Evolutionary conservation across 2,888 invertebrate species (phyloP).

Genomic region (Dione vanillae): DNA sequence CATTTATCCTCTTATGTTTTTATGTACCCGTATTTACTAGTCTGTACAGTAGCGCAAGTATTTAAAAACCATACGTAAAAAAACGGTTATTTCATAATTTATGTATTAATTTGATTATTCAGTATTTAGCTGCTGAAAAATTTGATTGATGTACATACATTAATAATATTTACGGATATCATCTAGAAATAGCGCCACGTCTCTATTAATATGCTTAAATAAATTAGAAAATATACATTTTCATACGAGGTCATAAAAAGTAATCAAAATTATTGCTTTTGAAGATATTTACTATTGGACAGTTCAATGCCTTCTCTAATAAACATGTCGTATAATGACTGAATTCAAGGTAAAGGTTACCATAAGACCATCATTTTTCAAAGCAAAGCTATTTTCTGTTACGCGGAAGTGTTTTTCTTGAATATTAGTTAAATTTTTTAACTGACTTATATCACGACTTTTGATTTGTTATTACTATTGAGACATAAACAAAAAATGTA

Average conservation of each 20-base stretch:
- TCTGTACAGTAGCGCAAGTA: neutral
- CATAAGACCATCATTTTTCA: slow-evolving; percentile 24
- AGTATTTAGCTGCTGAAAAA: neutral
- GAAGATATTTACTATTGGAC: slow-evolving; percentile 30
- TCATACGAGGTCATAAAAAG: slow-evolving; percentile 33
- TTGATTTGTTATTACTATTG: slow-evolving; percentile 3
- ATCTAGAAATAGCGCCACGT: neutral
- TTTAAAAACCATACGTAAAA: no score
- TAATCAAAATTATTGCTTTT: slow-evolving; percentile 31
- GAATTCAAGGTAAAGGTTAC: slow-evolving; percentile 35
- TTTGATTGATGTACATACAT: neutral
- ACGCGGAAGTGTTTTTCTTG: slow-evolving; percentile 14
- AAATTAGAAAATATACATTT: neutral
- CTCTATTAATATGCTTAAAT: neutral
- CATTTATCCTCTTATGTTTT: slow-evolving; percentile 6
- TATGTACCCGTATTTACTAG: neutral
- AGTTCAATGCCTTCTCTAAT: slow-evolving; percentile 32
- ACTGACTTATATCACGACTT: slow-evolving; percentile 1
- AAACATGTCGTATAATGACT: slow-evolving; percentile 25
- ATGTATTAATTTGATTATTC: neutral
- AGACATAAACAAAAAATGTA: neutral
- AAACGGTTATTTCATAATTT: no score
- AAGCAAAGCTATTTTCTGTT: slow-evolving; percentile 21
- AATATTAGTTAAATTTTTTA: neutral
- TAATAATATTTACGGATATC: neutral